Evolutionary conservation across 2,888 invertebrate species (phyloP).

Genomic region (Melieria crassipennis): DNA sequence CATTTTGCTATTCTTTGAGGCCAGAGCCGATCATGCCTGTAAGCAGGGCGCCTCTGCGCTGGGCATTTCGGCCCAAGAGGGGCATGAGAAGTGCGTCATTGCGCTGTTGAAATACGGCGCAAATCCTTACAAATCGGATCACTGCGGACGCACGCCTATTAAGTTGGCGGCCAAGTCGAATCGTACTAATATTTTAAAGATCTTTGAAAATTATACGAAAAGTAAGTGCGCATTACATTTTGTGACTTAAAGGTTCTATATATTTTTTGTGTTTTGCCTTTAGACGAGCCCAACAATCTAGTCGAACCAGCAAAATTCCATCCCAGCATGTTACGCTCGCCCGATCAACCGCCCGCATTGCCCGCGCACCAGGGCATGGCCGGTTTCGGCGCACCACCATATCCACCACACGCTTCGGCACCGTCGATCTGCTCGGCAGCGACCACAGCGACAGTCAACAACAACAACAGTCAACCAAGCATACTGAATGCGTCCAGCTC

Average conservation of each 20-base stretch:
- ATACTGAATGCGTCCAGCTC: conserved; percentile 64
- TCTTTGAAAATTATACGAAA: conserved; percentile 76
- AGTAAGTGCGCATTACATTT: conserved; percentile 52
- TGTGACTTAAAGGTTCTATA: conserved; percentile 6
- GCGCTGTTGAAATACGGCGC: conserved; percentile 85
- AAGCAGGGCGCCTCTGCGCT: conserved; percentile 96
- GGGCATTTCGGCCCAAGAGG: conserved; percentile 95
- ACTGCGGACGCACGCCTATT: conserved; percentile 86
- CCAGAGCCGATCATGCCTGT: conserved; percentile 88
- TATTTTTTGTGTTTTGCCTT: background rate
- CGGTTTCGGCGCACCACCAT: conserved; percentile 45
- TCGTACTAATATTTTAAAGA: conserved; percentile 83
- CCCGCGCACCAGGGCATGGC: conserved; percentile 57
- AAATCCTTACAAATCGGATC: conserved; percentile 85
- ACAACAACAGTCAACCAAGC: conserved; percentile 45
- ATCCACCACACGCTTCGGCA: conserved; percentile 54
- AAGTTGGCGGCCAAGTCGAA: conserved; percentile 93
- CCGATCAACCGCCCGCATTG: conserved; percentile 63
- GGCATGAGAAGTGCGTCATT: conserved; percentile 91
- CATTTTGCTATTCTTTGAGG: conserved; percentile 81
- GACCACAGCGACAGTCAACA: conserved; percentile 58
- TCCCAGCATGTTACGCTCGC: conserved; percentile 64
- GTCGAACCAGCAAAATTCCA: conserved; percentile 63
- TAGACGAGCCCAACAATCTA: conserved; percentile 64
- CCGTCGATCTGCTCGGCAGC: conserved; percentile 61